These are phyloP conservation scores for Meteorus sp. DNA, from an alignment of 1,140 invertebrate genomes.

Conservation along the genomic window DNA sequence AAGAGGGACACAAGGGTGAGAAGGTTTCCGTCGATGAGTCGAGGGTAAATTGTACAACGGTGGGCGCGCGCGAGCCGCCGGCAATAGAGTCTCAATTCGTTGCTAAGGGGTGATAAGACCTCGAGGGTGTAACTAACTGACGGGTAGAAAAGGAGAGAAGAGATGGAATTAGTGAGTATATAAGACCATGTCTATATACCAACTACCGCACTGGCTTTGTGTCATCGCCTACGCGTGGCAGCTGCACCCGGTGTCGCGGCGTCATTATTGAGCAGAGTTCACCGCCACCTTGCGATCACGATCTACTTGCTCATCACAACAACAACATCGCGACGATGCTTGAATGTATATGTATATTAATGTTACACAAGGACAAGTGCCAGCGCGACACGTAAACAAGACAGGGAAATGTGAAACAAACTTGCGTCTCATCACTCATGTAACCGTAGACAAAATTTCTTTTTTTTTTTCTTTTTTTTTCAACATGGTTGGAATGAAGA, in stretches of 20 bases:
- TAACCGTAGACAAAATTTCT: too few relatives aligned
- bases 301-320: slow-evolving; percentile 17
- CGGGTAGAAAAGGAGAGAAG: not conserved
- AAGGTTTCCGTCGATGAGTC: too few relatives aligned
- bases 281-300: slow-evolving; percentile 5
- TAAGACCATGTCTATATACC: not conserved
- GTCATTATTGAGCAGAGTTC: slow-evolving; percentile 20
- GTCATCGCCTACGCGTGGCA: slow-evolving; percentile 6
- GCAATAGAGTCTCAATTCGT: slow-evolving; percentile 17
- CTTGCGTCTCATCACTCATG: too few relatives aligned
- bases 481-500: too few relatives aligned
- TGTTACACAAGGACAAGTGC: too few relatives aligned
- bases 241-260: not conserved
- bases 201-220: not conserved
- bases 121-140: slow-evolving; percentile 22
- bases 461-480: too few relatives aligned
- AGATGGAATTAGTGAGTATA: too few relatives aligned
- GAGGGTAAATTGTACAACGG: slow-evolving; percentile 10
- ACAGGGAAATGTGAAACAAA: too few relatives aligned
- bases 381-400: too few relatives aligned
- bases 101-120: slow-evolving; percentile 22
- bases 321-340: too few relatives aligned
- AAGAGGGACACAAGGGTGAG: too few relatives aligned
- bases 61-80: not conserved
- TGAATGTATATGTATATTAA: too few relatives aligned